These are phyloP conservation scores for Clistopyga incitator DNA, from an alignment of 2,888 invertebrate species.

Conservation along the genomic window DNA sequence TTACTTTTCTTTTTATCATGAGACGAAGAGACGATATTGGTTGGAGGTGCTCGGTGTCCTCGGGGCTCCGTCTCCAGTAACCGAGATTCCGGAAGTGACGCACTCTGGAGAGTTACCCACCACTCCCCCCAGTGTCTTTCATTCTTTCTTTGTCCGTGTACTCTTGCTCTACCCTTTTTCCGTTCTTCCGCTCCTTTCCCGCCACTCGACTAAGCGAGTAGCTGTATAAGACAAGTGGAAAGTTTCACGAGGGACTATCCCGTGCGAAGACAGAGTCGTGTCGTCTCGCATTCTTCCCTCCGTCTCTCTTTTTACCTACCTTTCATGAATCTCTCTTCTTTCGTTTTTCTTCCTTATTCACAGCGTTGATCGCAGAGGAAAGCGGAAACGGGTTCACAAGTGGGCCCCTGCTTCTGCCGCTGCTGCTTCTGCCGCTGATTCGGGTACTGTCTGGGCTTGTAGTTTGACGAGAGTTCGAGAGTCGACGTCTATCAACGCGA, in stretches of 20 bases:
- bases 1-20: constrained; percentile 27
- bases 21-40: constrained; percentile 15
- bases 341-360: constrained; percentile 16
- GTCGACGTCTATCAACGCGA: constrained; percentile 30
- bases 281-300: constrained; percentile 29
- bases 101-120: constrained; percentile 39
- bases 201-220: constrained; percentile 41
- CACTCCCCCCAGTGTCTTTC: not conserved
- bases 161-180: constrained; percentile 19
- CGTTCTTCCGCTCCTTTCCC: constrained; percentile 30
- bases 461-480: constrained; percentile 67
- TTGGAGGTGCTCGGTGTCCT: constrained; percentile 30
- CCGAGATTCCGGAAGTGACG: constrained; percentile 47
- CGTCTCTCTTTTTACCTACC: not conserved
- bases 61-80: not conserved
- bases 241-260: constrained; percentile 44
- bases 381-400: constrained; percentile 60
- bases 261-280: constrained; percentile 23
- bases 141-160: not conserved
- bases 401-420: constrained; percentile 15
- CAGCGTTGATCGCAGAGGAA: constrained; percentile 35
- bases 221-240: constrained; percentile 53
- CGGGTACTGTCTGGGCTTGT: constrained; percentile 34
- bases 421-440: constrained; percentile 5
- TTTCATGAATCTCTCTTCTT: not conserved